Conservation (phyloP, 2,113 vertebrate genomes). For the Onychorhynchus coronatus region DNA sequence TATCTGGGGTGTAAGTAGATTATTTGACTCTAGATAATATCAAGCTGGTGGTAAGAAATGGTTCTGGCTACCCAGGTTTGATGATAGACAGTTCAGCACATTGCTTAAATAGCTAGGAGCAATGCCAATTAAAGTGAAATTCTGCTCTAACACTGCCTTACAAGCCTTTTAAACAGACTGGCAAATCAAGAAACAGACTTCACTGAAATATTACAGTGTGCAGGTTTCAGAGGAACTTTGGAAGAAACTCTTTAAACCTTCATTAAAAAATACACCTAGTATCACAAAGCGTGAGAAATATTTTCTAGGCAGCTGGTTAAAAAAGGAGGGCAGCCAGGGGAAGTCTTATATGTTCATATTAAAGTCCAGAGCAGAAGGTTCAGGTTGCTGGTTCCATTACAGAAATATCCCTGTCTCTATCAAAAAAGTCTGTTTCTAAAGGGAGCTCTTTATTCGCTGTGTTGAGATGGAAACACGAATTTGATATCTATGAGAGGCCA, state of each 20-base stretch:
- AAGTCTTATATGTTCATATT: conserved; percentile 42
- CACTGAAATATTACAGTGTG: neutral
- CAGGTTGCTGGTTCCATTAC: conserved; percentile 37
- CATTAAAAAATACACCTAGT: conserved; percentile 9
- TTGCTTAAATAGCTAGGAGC: conserved; percentile 68
- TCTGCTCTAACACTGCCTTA: conserved; percentile 26
- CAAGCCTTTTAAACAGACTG: conserved; percentile 50
- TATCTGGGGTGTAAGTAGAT: neutral
- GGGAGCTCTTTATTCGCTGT: conserved; percentile 26
- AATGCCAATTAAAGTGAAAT: conserved; percentile 66
- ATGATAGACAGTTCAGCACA: conserved; percentile 65
- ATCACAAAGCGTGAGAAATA: conserved; percentile 11
- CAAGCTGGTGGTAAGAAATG: neutral
- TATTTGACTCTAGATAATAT: conserved; percentile 17
- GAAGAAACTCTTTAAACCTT: conserved; percentile 45
- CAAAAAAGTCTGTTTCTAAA: conserved; percentile 45
- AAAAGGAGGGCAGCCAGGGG: conserved; percentile 28
- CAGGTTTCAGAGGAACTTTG: conserved; percentile 40
- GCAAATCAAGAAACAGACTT: conserved; percentile 51
- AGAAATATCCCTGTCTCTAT: conserved; percentile 5
- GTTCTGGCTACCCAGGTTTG: conserved; percentile 38
- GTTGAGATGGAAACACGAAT: conserved; percentile 44
- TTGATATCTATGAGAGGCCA: conserved; percentile 60
- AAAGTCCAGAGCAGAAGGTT: conserved; percentile 56
- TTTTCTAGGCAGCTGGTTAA: conserved; percentile 18